These are phyloP conservation scores for Drosophila melanosoma DNA, from an alignment of 2,888 invertebrate species.

Conservation along the genomic window DNA sequence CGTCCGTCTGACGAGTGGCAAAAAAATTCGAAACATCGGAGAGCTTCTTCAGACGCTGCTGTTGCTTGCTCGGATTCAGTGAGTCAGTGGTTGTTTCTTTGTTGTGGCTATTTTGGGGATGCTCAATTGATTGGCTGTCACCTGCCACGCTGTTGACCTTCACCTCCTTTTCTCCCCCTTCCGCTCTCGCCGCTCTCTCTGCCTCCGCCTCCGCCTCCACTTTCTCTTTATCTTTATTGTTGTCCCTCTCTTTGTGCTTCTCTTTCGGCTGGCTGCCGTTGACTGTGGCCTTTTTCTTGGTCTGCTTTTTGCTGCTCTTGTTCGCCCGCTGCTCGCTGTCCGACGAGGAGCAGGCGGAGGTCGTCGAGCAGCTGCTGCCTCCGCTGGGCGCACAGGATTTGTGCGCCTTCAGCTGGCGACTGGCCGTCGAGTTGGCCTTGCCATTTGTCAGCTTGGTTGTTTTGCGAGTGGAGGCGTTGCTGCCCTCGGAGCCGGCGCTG, in stretches of 20 bases:
- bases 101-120: slow-evolving; percentile 72
- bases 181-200: not conserved
- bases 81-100: slow-evolving; percentile 40
- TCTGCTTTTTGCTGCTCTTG: slow-evolving; percentile 71
- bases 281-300: slow-evolving; percentile 71
- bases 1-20: slow-evolving; percentile 86
- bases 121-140: slow-evolving; percentile 51
- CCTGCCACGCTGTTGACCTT: slow-evolving; percentile 43
- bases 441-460: slow-evolving; percentile 30
- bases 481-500: slow-evolving; percentile 86
- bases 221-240: not conserved
- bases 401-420: slow-evolving; percentile 79
- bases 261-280: slow-evolving; percentile 44
- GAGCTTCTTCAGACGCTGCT: slow-evolving; percentile 88
- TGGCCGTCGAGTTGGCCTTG: slow-evolving; percentile 46
- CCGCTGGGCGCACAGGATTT: slow-evolving; percentile 55
- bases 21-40: slow-evolving; percentile 92
- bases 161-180: slow-evolving; percentile 5
- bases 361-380: slow-evolving; percentile 82
- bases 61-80: slow-evolving; percentile 33
- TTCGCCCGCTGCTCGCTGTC: slow-evolving; percentile 74
- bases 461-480: slow-evolving; percentile 84
- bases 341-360: slow-evolving; percentile 61
- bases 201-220: not conserved
- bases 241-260: slow-evolving; percentile 21